These are phyloP conservation scores for Eriocheir sinensis DNA, from an alignment of 1,140 invertebrate genomes.

Conservation along the genomic window DNA sequence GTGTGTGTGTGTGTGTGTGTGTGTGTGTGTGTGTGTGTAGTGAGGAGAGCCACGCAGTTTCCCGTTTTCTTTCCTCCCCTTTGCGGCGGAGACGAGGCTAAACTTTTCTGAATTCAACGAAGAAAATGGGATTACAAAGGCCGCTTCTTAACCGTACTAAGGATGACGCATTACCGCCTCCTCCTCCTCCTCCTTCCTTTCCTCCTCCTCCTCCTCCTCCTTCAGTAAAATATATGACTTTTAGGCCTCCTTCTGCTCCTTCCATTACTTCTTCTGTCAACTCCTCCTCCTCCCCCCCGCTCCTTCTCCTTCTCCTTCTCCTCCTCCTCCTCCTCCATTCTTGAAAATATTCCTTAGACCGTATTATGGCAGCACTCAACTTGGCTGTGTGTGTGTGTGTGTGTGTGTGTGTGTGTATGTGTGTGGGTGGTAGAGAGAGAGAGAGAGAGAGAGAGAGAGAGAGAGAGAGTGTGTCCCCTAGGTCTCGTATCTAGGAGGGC, in stretches of 20 bases:
- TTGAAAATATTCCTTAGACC: background rate
- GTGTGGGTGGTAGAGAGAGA: constrained; percentile 7
- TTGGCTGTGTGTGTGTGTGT: background rate
- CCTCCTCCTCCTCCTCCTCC: background rate
- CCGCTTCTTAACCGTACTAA: background rate
- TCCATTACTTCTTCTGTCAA: no score
- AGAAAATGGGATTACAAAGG: background rate
- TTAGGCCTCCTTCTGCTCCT: background rate
- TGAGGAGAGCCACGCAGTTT: background rate
- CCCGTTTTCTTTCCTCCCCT: background rate
- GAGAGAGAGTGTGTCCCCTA: background rate
- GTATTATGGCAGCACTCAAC: constrained; percentile 14
- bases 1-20: no score
- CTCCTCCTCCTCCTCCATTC: background rate
- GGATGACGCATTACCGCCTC: background rate
- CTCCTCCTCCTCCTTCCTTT: background rate
- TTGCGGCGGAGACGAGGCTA: background rate
- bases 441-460: constrained; percentile 22
- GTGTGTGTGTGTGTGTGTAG: no score
- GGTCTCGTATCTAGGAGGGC: background rate
- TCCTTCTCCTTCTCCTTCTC: no score
- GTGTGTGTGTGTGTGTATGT: background rate
- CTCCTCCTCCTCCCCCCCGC: background rate
- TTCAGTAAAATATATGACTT: background rate
- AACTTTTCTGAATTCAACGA: background rate